phyloP scores from a whole-genome alignment of 2,113 vertebrate genomes.

The Butorides virescens region DNA sequence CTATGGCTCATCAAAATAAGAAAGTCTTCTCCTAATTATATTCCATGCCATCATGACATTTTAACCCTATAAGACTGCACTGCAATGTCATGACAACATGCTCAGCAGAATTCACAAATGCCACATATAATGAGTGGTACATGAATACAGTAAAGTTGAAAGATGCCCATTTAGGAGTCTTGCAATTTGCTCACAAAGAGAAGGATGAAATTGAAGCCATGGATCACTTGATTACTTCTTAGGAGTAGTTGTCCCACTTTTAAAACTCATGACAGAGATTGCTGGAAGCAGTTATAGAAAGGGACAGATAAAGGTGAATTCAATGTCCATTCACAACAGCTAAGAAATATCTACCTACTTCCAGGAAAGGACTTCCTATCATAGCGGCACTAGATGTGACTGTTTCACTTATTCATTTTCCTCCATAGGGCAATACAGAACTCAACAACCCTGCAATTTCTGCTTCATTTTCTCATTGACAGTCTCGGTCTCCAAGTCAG shows the following conservation, averaged over 20 bases:
- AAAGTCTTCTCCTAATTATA: not conserved
- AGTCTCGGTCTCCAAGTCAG: not conserved
- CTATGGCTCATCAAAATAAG: not conserved
- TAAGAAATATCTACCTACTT: not conserved
- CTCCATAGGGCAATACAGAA: not conserved
- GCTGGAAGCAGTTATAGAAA: not conserved
- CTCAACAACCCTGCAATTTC: not conserved
- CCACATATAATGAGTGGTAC: not conserved
- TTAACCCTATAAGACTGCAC: not conserved
- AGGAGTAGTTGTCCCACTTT: not conserved
- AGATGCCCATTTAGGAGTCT: not conserved
- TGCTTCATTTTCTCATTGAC: not conserved
- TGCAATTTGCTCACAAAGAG: not conserved
- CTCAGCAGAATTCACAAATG: not conserved
- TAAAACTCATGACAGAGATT: not conserved
- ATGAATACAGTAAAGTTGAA: not conserved
- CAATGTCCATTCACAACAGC: not conserved
- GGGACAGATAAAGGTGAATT: not conserved
- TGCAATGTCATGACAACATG: not conserved
- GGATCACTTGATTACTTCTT: not conserved
- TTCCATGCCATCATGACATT: not conserved
- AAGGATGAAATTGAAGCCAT: not conserved
- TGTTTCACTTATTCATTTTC: not conserved
- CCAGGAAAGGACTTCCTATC: not conserved
- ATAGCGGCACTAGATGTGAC: not conserved